Conservation (phyloP, 1,140 invertebrate genomes). For the Pygmarrhopalites habei region DNA sequence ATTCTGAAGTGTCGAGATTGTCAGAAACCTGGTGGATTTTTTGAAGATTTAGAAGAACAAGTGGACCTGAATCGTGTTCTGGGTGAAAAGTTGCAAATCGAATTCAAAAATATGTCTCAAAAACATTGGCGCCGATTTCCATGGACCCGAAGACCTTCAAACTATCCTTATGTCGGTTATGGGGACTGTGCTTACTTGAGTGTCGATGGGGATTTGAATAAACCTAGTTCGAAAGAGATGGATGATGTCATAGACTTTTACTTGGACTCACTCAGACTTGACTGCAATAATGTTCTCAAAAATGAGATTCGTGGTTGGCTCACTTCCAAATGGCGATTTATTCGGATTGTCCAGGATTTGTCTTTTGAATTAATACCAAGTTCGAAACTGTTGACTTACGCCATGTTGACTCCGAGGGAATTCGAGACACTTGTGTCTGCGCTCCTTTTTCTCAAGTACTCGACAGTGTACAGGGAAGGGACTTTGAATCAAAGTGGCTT, state of each 20-base stretch:
- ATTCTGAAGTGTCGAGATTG: conserved; percentile 17
- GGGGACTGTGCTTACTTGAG: conserved; percentile 18
- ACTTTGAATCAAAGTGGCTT: not conserved
- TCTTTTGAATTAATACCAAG: conserved; percentile 11
- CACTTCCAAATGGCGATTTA: conserved; percentile 21
- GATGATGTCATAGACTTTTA: conserved; percentile 30
- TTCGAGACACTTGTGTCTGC: conserved; percentile 6
- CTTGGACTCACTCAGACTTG: conserved; percentile 10
- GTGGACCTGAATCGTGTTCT: not conserved
- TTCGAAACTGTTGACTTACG: conserved; percentile 1
- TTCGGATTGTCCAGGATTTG: conserved; percentile 17
- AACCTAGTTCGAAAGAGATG: conserved; percentile 21
- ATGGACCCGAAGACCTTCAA: not conserved
- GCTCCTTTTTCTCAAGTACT: conserved; percentile 7
- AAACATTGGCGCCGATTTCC: not conserved
- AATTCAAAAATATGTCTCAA: not conserved
- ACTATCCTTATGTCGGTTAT: conserved; percentile 19
- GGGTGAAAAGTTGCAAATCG: not conserved
- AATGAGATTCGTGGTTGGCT: conserved; percentile 19
- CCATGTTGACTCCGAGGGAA: conserved; percentile 14
- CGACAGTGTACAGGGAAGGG: not conserved
- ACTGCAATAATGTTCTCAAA: conserved; percentile 15
- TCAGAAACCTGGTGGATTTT: conserved; percentile 13
- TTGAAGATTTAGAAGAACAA: conserved; percentile 19
- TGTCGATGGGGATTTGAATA: not conserved